Conservation (phyloP, 2,888 invertebrate genomes). For the Amphiduros pacificus region DNA sequence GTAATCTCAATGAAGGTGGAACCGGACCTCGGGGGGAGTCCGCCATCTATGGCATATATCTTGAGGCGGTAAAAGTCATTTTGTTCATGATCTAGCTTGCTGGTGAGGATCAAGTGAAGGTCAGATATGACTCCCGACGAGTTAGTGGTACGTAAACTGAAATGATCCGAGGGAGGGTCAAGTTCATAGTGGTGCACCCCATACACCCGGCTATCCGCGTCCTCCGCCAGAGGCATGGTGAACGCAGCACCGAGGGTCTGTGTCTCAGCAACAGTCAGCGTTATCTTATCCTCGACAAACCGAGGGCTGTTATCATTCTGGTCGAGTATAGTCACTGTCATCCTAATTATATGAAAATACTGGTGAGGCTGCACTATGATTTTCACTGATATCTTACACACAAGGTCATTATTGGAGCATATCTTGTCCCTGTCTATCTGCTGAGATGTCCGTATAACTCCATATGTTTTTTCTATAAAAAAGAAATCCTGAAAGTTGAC, state of each 20-base stretch:
- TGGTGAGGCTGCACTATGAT: constrained; percentile 26
- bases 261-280: constrained; percentile 21
- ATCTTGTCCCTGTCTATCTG: constrained; percentile 24
- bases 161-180: constrained; percentile 9
- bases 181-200: constrained; percentile 23
- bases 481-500: too few relatives aligned
- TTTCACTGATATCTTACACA: constrained; percentile 22
- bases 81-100: constrained; percentile 23
- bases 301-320: constrained; percentile 50
- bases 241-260: constrained; percentile 19
- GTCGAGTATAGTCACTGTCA: constrained; percentile 46
- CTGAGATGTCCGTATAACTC: constrained; percentile 21
- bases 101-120: constrained; percentile 20
- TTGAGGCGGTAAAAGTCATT: constrained; percentile 19
- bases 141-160: constrained; percentile 22
- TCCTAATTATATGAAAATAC: constrained; percentile 35
- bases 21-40: constrained; percentile 23
- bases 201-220: constrained; percentile 24
- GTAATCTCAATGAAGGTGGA: constrained; percentile 19
- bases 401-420: constrained; percentile 32
- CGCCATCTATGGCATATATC: constrained; percentile 27
- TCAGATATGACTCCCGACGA: constrained; percentile 22
- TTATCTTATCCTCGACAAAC: constrained; percentile 31
- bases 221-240: constrained; percentile 26
- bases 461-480: constrained; percentile 18